Base-by-base conservation (phyloP, 2,113 vertebrate genomes). In the Oxygymnocypris stewartii region DNA sequence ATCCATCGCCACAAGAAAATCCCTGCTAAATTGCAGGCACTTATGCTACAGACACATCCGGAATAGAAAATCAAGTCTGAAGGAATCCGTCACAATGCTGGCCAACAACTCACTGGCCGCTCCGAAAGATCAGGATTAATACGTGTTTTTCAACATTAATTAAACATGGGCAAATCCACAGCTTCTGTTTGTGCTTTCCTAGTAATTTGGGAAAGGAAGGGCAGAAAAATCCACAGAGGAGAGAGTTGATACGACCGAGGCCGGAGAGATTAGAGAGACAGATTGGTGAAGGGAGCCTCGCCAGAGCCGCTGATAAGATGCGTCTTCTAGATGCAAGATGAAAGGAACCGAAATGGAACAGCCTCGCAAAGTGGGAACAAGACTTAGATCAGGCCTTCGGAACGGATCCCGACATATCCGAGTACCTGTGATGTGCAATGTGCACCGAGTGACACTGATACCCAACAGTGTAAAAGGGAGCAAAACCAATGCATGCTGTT, bases 231-330 rank as follows among this genome's bases (percentile, higher is more conserved):
- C 78, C 35, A 7, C 23, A 42, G 31, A 37, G 42, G 31, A 73
- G 16, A 37, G n/a, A 59, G 65, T 11, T 44, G 35, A 80, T 25
- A 42, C 54, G 35, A 61, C 35, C 2, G 3, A 65, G 57, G 80
- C 63, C 65, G 44, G 44, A 49, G 63, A 69, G 80, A 82, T 67
- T 49, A 69, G 25, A 67, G 14, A 71, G 63, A 51, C 80, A 82
- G 80, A 82, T 82, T 69, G 61, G 63, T 4, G 44, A 51, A 69
- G 16, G 18, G 63, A 6, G 42, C 25, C 80, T 37, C 47, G 44
- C 80, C 80, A 82, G 63, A 23, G 63, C 63, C 23, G 25, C 18
- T 69, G 80, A 82, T 82, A 82, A 63, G 6, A 63, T 40, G n/a
- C 37, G 37, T 42, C 10, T 13, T 9, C 54, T 37, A 40, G 20